Percentiles rank a stretch among this genome's conserved stretches.
Evolutionary conservation across 2,797 vertebrate genomes (phyloP).

Genomic region (Rachycentron canadum): DNA sequence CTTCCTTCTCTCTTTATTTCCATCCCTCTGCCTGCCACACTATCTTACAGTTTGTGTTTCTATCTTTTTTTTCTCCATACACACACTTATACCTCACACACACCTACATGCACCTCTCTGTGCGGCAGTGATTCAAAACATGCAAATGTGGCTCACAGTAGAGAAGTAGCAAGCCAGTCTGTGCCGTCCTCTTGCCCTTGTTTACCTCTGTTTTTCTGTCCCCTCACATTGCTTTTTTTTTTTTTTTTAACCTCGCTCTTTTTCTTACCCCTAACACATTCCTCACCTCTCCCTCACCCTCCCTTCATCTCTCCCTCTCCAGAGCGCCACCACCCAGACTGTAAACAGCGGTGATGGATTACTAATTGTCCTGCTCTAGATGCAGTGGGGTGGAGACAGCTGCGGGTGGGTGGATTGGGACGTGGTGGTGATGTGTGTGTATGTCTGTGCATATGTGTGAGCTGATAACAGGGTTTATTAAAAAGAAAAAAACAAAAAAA

Average conservation of each 20-base stretch:
- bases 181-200: slow-evolving; percentile 62
- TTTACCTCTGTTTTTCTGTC: slow-evolving; percentile 57
- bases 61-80: slow-evolving; percentile 16
- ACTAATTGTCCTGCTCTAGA: slow-evolving; percentile 81
- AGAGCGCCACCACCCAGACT: slow-evolving; percentile 68
- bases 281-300: slow-evolving; percentile 16
- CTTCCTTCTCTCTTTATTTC: slow-evolving; percentile 12
- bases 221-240: slow-evolving; percentile 33
- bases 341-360: slow-evolving; percentile 83
- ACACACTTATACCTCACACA: slow-evolving; percentile 15
- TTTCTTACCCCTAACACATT: slow-evolving; percentile 37
- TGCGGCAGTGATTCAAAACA: slow-evolving; percentile 46
- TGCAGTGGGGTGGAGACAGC: slow-evolving; percentile 70
- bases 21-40: slow-evolving; percentile 18
- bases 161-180: slow-evolving; percentile 20
- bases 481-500: neutral
- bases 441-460: neutral
- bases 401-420: slow-evolving; percentile 57
- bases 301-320: slow-evolving; percentile 47
- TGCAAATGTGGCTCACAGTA: slow-evolving; percentile 11
- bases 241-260: slow-evolving; percentile 38
- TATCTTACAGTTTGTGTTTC: slow-evolving; percentile 29
- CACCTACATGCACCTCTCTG: slow-evolving; percentile 11
- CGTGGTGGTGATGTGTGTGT: slow-evolving; percentile 21
- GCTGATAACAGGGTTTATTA: slow-evolving; percentile 18